A percentile compares a stretch with the other conserved stretches of the same genome.
Conservation (phyloP, 2,888 invertebrate species). For the Heteromurus nitidus region DNA sequence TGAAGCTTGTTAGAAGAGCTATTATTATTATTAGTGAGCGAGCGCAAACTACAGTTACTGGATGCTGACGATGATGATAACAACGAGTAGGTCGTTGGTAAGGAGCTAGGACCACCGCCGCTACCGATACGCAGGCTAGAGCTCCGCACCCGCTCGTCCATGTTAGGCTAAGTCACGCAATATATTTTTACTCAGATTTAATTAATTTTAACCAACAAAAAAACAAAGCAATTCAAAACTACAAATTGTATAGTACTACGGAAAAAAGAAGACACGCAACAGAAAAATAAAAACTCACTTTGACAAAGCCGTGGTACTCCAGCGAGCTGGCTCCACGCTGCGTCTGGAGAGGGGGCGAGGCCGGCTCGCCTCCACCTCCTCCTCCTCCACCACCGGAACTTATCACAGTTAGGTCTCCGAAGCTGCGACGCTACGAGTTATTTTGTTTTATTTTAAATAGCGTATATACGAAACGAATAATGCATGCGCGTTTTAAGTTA, state of each 20-base stretch:
- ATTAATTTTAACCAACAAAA: too few species aligned
- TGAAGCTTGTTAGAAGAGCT: conserved; percentile 29
- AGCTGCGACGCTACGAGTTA: conserved; percentile 62
- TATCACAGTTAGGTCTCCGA: conserved; percentile 54
- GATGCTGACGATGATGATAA: not conserved
- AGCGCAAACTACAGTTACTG: not conserved
- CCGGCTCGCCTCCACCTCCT: not conserved
- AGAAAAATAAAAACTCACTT: conserved; percentile 3
- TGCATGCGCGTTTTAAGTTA: too few species aligned
- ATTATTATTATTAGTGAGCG: not conserved
- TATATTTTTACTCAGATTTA: too few species aligned
- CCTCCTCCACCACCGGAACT: not conserved
- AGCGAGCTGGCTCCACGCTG: not conserved
- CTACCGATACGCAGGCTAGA: not conserved
- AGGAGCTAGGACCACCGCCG: not conserved
- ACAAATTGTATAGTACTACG: not conserved
- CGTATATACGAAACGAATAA: too few species aligned
- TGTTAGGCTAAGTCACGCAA: too few species aligned
- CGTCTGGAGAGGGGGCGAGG: not conserved
- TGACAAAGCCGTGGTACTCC: not conserved
- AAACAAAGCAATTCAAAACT: too few species aligned
- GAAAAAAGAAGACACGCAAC: not conserved
- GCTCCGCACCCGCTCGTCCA: not conserved
- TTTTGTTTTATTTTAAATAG: too few species aligned
- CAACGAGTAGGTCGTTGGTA: not conserved